phyloP scores from a whole-genome alignment of 2,888 invertebrate species.

The Pristionchus exspectatus region DNA sequence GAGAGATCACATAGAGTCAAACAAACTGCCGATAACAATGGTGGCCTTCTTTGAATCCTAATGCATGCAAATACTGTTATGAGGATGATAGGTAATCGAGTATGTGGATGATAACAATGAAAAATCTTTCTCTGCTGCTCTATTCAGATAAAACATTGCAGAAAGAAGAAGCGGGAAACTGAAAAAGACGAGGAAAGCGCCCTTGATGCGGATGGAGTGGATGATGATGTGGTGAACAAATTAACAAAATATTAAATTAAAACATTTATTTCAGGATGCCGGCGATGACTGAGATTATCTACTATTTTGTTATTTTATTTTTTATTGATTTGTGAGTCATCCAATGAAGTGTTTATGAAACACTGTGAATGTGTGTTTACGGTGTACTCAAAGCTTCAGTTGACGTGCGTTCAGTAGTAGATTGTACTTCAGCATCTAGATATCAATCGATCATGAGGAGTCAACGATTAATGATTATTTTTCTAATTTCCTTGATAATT shows the following conservation, averaged over 20 bases:
- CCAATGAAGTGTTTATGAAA: constrained; percentile 13
- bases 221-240: constrained; percentile 1
- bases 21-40: neutral
- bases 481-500: too few species aligned
- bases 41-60: neutral
- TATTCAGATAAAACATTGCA: neutral
- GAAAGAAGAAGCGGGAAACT: neutral
- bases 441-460: neutral
- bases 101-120: neutral
- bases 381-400: neutral
- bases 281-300: neutral
- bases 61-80: neutral
- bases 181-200: neutral
- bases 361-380: neutral
- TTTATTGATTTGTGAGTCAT: constrained; percentile 11
- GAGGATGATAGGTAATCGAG: too few species aligned
- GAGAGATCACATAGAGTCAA: neutral
- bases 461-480: too few species aligned
- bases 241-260: neutral
- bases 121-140: too few species aligned
- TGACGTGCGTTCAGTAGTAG: too few species aligned
- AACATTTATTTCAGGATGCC: neutral
- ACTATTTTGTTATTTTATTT: neutral
- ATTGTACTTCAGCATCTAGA: neutral
- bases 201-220: neutral